These are phyloP conservation scores for Drosophila yooni DNA, from an alignment of 2,888 invertebrate species.

Conservation along the genomic window DNA sequence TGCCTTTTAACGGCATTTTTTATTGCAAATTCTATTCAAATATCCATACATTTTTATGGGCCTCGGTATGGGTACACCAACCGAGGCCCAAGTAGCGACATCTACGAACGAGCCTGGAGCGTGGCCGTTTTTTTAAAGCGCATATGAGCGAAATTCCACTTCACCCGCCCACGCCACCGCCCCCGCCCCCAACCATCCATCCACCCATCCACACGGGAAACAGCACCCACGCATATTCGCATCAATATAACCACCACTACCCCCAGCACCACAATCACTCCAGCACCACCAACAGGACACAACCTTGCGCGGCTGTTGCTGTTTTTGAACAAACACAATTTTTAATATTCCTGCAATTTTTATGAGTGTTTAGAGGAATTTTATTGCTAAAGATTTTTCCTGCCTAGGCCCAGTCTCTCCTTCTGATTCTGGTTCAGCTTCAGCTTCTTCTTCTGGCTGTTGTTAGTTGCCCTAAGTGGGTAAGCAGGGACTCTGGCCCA, in stretches of 20 bases:
- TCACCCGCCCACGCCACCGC: slow-evolving; percentile 16
- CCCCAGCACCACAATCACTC: background rate
- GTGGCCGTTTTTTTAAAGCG: slow-evolving; percentile 55
- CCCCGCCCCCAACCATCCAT: background rate
- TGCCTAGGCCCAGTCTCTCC: slow-evolving; percentile 56
- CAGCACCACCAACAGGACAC: slow-evolving; percentile 9
- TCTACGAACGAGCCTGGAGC: slow-evolving; percentile 20
- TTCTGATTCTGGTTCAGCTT: background rate
- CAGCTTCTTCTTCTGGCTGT: slow-evolving; percentile 7
- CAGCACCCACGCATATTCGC: slow-evolving; percentile 24
- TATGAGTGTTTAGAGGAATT: slow-evolving; percentile 85
- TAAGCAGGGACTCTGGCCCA: slow-evolving; percentile 4
- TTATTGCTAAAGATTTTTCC: slow-evolving; percentile 84
- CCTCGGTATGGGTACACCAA: slow-evolving; percentile 33
- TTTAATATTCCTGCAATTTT: slow-evolving; percentile 85
- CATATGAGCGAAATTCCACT: slow-evolving; percentile 65
- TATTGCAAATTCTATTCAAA: slow-evolving; percentile 83
- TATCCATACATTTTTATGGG: slow-evolving; percentile 81
- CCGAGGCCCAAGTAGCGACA: slow-evolving; percentile 42
- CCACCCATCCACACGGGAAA: background rate
- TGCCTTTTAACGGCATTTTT: slow-evolving; percentile 81
- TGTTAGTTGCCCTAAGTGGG: slow-evolving; percentile 50
- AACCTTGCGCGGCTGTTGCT: slow-evolving; percentile 51
- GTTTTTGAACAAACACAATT: slow-evolving; percentile 83
- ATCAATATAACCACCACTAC: slow-evolving; percentile 6